Evolutionary conservation across 2,888 invertebrate genomes (phyloP).

Genomic region (Cheilosia grossa): DNA sequence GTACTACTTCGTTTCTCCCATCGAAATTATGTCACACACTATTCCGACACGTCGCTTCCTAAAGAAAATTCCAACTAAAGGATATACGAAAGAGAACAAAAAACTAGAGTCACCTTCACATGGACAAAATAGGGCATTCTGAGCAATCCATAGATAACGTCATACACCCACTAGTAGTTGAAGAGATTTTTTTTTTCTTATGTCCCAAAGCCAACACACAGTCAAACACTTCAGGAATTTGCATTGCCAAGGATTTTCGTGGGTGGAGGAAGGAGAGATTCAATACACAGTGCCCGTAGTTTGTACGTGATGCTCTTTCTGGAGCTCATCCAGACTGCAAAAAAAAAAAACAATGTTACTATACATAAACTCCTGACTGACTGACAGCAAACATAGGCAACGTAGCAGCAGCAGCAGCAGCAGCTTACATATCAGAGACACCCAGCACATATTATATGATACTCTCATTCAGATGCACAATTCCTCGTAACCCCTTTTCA

Average conservation of each 20-base stretch:
- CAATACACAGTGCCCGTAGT: background rate
- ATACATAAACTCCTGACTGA: constrained; percentile 29
- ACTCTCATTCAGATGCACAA: background rate
- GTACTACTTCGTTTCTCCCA: constrained; percentile 29
- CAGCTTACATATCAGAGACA: constrained; percentile 34
- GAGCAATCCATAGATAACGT: constrained; percentile 68
- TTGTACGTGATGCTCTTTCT: constrained; percentile 61
- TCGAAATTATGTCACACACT: constrained; percentile 70
- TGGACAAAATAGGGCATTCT: constrained; percentile 36
- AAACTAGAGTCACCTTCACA: background rate
- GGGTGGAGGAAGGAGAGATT: constrained; percentile 2
- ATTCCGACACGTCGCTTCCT: constrained; percentile 54
- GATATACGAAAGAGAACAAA: constrained; percentile 38
- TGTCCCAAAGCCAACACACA: background rate
- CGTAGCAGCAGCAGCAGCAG: constrained; percentile 9
- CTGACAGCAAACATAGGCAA: constrained; percentile 60
- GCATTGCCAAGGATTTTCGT: constrained; percentile 50
- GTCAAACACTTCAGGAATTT: constrained; percentile 46
- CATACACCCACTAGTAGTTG: constrained; percentile 39
- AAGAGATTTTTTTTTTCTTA: background rate
- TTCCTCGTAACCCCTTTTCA: background rate
- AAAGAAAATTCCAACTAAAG: constrained; percentile 37
- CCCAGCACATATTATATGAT: constrained; percentile 22
- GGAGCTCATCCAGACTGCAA: constrained; percentile 46
- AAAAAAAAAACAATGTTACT: constrained; percentile 44